Evolutionary conservation across 2,888 invertebrate species (phyloP).

Genomic region (Hipparchia sbordonii): DNA sequence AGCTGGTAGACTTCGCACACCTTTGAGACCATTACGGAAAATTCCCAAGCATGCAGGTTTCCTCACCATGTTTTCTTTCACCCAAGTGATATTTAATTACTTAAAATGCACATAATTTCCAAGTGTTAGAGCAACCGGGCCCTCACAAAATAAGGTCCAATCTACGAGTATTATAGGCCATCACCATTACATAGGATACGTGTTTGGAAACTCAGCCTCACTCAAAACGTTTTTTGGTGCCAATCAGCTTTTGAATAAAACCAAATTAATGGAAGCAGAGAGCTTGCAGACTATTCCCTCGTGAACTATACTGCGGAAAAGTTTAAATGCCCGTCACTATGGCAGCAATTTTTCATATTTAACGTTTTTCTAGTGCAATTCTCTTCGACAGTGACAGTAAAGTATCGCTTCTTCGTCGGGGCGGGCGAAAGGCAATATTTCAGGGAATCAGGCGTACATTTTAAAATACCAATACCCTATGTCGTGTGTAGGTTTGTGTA

Average conservation of each 20-base stretch:
- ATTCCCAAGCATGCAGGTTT: too few species aligned
- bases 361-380: slow-evolving; percentile 61
- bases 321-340: slow-evolving; percentile 21
- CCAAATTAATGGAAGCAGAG: neutral
- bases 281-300: slow-evolving; percentile 22
- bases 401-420: slow-evolving; percentile 63
- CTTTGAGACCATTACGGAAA: too few species aligned
- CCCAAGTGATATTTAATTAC: too few species aligned
- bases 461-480: slow-evolving; percentile 74
- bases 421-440: slow-evolving; percentile 73
- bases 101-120: too few species aligned
- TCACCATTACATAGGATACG: too few species aligned
- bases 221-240: neutral
- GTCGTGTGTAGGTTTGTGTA: slow-evolving; percentile 68
- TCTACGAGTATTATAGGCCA: too few species aligned
- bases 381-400: slow-evolving; percentile 62
- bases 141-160: too few species aligned
- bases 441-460: slow-evolving; percentile 74
- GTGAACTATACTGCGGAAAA: slow-evolving; percentile 7
- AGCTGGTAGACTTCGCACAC: too few species aligned
- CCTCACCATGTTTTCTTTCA: too few species aligned
- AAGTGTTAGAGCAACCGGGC: too few species aligned
- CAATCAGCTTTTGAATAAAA: neutral
- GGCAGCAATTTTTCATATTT: slow-evolving; percentile 49
- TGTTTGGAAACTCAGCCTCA: neutral